Percentiles rank a stretch among this genome's conserved stretches.
These are phyloP conservation scores for Rhynchomys soricoides DNA, from an alignment of 2,113 vertebrate species.

Conservation along the genomic window DNA sequence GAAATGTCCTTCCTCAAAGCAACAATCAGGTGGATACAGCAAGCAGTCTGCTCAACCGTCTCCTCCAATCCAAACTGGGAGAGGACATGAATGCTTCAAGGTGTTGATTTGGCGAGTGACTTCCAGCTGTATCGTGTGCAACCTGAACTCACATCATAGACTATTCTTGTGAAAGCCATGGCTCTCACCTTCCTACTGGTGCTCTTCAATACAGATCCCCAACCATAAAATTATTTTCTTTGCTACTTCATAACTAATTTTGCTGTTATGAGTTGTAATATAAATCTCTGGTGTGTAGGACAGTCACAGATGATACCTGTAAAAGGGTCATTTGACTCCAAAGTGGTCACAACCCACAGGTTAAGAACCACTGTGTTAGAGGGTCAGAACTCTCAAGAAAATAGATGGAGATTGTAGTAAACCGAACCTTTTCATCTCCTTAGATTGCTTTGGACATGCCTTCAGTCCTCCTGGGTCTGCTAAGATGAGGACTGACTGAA, in stretches of 20 bases:
- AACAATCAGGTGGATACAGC: background rate
- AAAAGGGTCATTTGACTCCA: background rate
- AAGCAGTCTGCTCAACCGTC: background rate
- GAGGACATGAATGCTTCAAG: background rate
- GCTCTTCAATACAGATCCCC: background rate
- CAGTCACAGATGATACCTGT: background rate
- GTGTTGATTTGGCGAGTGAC: background rate
- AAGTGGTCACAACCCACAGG: too few species aligned
- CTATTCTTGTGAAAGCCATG: background rate
- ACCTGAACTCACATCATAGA: background rate
- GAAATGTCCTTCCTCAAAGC: slow-evolving; percentile 30
- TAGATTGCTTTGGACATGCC: background rate
- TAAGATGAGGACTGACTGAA: background rate
- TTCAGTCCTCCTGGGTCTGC: background rate
- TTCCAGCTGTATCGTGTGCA: background rate
- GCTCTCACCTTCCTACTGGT: background rate
- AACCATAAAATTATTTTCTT: background rate
- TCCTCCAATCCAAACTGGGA: background rate
- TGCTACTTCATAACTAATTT: background rate
- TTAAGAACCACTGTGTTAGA: background rate
- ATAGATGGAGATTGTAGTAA: background rate
- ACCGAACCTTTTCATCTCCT: background rate
- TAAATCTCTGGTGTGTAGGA: background rate
- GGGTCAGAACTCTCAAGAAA: slow-evolving; percentile 12
- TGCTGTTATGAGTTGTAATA: background rate